These are phyloP conservation scores for Anastrepha obliqua DNA, from an alignment of 1,140 invertebrate genomes.

Conservation along the genomic window DNA sequence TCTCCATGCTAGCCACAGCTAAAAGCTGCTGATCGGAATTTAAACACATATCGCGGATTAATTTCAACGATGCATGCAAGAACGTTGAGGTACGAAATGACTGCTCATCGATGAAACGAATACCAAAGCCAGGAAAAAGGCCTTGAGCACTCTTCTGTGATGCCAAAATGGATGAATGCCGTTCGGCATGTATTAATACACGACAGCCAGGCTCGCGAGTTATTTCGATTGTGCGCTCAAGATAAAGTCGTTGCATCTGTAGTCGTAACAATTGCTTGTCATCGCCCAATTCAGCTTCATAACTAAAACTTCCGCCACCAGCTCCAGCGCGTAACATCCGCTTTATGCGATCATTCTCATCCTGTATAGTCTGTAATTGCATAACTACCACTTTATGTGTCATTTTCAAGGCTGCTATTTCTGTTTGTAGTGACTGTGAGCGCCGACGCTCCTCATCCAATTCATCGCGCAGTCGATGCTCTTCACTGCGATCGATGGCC, in stretches of 20 bases:
- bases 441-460: conserved; percentile 75
- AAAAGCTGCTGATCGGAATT: conserved; percentile 82
- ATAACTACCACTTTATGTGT: conserved; percentile 75
- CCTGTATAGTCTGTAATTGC: conserved; percentile 60
- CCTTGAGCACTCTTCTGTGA: conserved; percentile 83
- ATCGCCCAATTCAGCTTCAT: conserved; percentile 36
- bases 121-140: conserved; percentile 85
- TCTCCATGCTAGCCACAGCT: conserved; percentile 87
- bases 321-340: conserved; percentile 60
- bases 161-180: conserved; percentile 78
- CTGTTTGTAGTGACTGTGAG: conserved; percentile 75
- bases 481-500: conserved; percentile 81
- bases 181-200: conserved; percentile 80
- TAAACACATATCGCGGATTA: conserved; percentile 87
- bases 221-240: conserved; percentile 81
- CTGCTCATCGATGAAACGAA: conserved; percentile 83
- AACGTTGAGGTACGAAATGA: conserved; percentile 79
- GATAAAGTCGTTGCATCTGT: conserved; percentile 74
- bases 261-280: conserved; percentile 48
- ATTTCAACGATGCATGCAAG: conserved; percentile 81
- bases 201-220: conserved; percentile 83
- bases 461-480: conserved; percentile 77
- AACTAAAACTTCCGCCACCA: conserved; percentile 44
- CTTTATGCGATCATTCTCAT: conserved; percentile 63
- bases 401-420: conserved; percentile 77